These are phyloP conservation scores for Coleophora deauratella DNA, from an alignment of 2,888 invertebrate species.

Conservation along the genomic window DNA sequence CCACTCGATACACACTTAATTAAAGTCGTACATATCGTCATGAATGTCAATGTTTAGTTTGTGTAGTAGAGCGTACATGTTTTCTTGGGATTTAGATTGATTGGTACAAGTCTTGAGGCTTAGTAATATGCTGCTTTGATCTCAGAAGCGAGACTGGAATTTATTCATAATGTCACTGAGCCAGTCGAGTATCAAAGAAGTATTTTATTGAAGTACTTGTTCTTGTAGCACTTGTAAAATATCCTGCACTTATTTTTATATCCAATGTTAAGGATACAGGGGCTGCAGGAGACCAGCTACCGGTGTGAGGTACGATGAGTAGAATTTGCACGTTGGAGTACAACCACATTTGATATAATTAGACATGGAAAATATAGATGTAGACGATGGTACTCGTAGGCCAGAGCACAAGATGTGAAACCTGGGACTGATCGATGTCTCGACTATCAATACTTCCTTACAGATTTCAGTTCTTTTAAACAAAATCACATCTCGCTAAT, in stretches of 20 bases:
- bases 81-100: conserved; percentile 23
- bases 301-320: conserved; percentile 50
- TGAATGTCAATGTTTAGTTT: conserved; percentile 29
- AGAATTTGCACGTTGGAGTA: conserved; percentile 49
- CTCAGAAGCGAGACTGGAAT: conserved; percentile 29
- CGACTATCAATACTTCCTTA: conserved; percentile 32
- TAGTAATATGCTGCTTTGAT: conserved; percentile 61
- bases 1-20: conserved; percentile 62
- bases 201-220: conserved; percentile 50
- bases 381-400: no score
- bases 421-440: conserved; percentile 40
- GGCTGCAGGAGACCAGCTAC: conserved; percentile 69
- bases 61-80: conserved; percentile 25
- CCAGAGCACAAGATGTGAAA: conserved; percentile 52
- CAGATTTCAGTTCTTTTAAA: conserved; percentile 35
- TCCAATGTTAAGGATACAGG: conserved; percentile 47
- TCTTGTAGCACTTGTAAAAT: conserved; percentile 59
- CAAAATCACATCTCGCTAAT: conserved; percentile 62
- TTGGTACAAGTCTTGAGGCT: conserved; percentile 40
- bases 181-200: conserved; percentile 38
- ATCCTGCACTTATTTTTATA: conserved; percentile 50
- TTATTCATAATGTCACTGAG: not conserved
- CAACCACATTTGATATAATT: conserved; percentile 28
- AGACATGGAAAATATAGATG: conserved; percentile 27
- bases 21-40: conserved; percentile 20